Evolutionary conservation across 2,113 vertebrate genomes (phyloP), one percentile per base, ranked within the genome.

Genomic region (Helogale parvula): DNA sequence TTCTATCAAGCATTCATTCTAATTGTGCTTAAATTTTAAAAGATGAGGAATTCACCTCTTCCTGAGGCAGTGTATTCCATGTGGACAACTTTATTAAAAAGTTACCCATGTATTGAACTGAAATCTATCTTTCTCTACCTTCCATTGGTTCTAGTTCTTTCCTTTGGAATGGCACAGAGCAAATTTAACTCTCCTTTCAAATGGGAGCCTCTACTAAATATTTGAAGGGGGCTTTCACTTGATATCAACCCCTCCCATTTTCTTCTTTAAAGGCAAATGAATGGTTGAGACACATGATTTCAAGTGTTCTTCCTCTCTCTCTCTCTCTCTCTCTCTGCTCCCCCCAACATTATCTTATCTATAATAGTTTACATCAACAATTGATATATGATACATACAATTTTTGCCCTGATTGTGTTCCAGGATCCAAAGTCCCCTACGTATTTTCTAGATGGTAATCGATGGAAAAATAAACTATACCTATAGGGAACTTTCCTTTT

Each of bases 131-230:
- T 86, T 95, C 33, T 92, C 13, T 88, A 19, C 5, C 69, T 85
- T 88, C 27, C 12, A 33, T 35, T 92, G 38, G 19, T 76, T 97
- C 35, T 94, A 38, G 31, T 38, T 81, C 12, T 63, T 80, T 95
- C 27, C 72, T 92, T 84, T n/a, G 7, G 23, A 92, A 69, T 60
- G 23, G 1, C 14, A 93, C 7, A 85, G 69, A 91, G n/a, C 31
- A 93, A 77, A 92, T 84, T 93, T 80, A 81, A 79, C 38, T 90
- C 23, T 80, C 7, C 35, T 83, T 93, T 95, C 77, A 91, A 77
- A n/a, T 23, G 65, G 35, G 3, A 66, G 9, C 12, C 23, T 86
- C 38, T 84, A 88, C 38, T 79, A 81, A 80, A 69, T 92, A 69
- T 54, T 80, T 88, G 63, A 93, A 85, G 52, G 60, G 27, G 60